These are phyloP conservation scores for Eolophus roseicapilla DNA, from an alignment of 2,113 vertebrate genomes.

Conservation along the genomic window DNA sequence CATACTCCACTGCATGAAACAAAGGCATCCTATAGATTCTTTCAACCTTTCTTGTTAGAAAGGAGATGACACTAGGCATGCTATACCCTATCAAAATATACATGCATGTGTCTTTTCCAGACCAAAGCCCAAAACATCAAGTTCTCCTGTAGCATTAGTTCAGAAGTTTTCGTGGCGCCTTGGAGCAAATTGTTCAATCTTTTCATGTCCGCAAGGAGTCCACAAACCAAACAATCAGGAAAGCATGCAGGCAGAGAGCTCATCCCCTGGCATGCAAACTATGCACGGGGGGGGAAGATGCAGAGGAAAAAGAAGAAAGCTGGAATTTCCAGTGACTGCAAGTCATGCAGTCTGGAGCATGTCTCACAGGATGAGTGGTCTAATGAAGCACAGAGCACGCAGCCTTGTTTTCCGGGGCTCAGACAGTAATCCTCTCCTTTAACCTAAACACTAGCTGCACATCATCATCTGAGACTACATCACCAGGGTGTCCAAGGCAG, in stretches of 20 bases:
- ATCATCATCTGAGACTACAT: not conserved
- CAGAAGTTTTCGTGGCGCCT: not conserved
- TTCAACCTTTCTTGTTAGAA: not conserved
- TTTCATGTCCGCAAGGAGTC: not conserved
- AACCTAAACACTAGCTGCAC: not conserved
- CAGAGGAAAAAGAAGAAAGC: not conserved
- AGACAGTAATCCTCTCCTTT: rapidly evolving
- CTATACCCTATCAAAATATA: not conserved
- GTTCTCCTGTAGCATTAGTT: not conserved
- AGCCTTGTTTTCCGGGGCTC: not conserved
- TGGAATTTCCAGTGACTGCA: not conserved
- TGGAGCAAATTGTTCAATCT: not conserved
- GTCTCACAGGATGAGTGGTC: not conserved
- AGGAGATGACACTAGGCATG: rapidly evolving
- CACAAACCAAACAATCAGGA: not conserved
- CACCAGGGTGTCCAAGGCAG: not conserved
- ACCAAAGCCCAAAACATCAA: not conserved
- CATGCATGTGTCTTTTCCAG: rapidly evolving
- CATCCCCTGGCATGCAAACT: constrained; percentile 17
- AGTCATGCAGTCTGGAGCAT: not conserved
- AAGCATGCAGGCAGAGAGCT: not conserved
- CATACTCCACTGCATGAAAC: not conserved
- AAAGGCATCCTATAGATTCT: no score
- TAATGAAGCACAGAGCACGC: not conserved
- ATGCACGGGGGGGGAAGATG: not conserved